Evolutionary conservation across 2,797 vertebrate genomes (phyloP).

Genomic region (Enteromius trimaculatus): DNA sequence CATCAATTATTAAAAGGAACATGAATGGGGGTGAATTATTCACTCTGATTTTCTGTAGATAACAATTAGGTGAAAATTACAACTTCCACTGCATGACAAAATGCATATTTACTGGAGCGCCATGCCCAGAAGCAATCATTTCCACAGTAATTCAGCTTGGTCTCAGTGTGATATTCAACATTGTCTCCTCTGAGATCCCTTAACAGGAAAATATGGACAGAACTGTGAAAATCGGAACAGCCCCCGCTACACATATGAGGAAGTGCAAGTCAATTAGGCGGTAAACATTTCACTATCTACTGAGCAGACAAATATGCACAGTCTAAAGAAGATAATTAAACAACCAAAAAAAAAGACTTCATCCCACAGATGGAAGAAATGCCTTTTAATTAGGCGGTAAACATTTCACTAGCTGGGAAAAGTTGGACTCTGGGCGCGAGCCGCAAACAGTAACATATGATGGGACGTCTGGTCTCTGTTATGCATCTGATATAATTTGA

Average conservation of each 20-base stretch:
- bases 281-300: constrained; percentile 15
- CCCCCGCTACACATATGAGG: constrained; percentile 4
- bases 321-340: constrained; percentile 26
- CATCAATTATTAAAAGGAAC: constrained; percentile 78
- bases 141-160: neutral
- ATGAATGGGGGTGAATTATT: constrained; percentile 60
- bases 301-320: neutral
- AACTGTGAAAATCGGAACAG: constrained; percentile 14
- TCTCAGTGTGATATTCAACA: constrained; percentile 8
- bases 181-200: neutral
- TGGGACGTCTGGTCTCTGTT: constrained; percentile 12
- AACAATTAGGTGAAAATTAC: constrained; percentile 68
- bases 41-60: constrained; percentile 67
- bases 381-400: constrained; percentile 35
- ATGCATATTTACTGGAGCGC: constrained; percentile 8
- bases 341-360: neutral
- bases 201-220: constrained; percentile 11
- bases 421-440: constrained; percentile 9
- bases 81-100: constrained; percentile 47
- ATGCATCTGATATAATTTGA: constrained; percentile 10
- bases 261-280: constrained; percentile 17
- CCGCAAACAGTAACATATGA: constrained; percentile 12
- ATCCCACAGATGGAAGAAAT: constrained; percentile 28
- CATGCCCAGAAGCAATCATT: constrained; percentile 1
- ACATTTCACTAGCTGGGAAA: constrained; percentile 10